phyloP scores from a whole-genome alignment of 2,113 vertebrate genomes.

The Toxotes chatareus region DNA sequence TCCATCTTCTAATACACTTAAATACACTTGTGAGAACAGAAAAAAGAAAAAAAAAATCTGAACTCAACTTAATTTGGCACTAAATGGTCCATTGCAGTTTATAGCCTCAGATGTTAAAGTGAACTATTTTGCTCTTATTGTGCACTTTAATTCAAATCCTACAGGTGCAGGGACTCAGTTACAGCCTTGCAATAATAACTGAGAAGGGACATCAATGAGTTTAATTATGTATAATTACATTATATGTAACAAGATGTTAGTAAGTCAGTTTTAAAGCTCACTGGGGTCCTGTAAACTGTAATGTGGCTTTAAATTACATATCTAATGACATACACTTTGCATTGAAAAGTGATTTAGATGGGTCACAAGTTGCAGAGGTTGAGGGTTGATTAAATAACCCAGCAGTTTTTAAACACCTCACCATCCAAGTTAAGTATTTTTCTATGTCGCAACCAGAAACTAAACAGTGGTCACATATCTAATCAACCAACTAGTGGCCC shows the following conservation, averaged over 20 bases:
- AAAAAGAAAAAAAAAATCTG: neutral
- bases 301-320: conserved; percentile 50
- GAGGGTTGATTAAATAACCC: conserved; percentile 8
- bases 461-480: neutral
- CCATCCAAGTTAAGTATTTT: neutral
- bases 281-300: conserved; percentile 36
- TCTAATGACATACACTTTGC: conserved; percentile 44
- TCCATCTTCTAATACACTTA: conserved; percentile 28
- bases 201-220: conserved; percentile 35
- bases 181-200: conserved; percentile 31
- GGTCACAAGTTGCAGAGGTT: conserved; percentile 19
- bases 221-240: conserved; percentile 48
- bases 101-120: conserved; percentile 11
- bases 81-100: conserved; percentile 1
- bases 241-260: conserved; percentile 34
- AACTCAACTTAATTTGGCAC: conserved; percentile 17
- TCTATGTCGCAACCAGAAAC: neutral
- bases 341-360: conserved; percentile 50
- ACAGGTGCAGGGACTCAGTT: conserved; percentile 28
- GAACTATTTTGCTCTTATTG: conserved; percentile 18
- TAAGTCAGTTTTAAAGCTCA: conserved; percentile 47
- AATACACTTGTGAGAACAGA: neutral
- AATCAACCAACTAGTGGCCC: neutral
- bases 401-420: neutral
- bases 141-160: conserved; percentile 32